These are phyloP conservation scores for Synaphobranchus kaupii DNA, from an alignment of 2,797 vertebrate species.

Conservation along the genomic window DNA sequence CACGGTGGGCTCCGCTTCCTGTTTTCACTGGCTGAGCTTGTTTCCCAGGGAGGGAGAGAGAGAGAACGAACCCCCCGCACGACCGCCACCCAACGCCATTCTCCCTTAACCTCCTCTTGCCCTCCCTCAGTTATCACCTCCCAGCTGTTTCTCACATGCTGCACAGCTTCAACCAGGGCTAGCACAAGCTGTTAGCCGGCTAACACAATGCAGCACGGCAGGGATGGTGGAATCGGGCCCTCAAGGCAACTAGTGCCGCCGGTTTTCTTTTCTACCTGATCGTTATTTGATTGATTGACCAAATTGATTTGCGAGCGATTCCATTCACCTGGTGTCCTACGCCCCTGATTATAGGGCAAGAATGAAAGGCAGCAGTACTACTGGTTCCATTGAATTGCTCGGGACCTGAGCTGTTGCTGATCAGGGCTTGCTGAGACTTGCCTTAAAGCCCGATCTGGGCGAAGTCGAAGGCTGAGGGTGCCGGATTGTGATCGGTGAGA, in stretches of 20 bases:
- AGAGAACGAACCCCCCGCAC: conserved; percentile 32
- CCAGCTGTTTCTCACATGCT: background rate
- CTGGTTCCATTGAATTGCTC: background rate
- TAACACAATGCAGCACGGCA: background rate
- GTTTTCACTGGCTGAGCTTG: conserved; percentile 75
- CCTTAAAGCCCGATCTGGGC: background rate
- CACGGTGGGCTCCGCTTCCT: conserved; percentile 74
- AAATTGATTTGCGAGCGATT: too few relatives aligned
- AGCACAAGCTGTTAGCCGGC: background rate
- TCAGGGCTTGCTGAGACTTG: background rate
- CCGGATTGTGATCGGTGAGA: background rate
- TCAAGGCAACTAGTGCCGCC: too few relatives aligned
- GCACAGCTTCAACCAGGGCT: background rate
- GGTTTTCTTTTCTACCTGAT: background rate
- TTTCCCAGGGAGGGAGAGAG: conserved; percentile 63
- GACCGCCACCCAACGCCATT: background rate
- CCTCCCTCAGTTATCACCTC: background rate
- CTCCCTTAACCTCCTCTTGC: background rate
- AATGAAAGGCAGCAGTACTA: background rate
- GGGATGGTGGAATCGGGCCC: background rate
- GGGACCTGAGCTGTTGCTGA: background rate
- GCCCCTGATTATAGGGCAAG: background rate
- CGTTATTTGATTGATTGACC: background rate
- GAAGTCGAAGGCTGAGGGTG: background rate
- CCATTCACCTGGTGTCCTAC: background rate